Base-by-base conservation (phyloP, 2,888 invertebrate genomes). In the Hemaris fuciformis region DNA sequence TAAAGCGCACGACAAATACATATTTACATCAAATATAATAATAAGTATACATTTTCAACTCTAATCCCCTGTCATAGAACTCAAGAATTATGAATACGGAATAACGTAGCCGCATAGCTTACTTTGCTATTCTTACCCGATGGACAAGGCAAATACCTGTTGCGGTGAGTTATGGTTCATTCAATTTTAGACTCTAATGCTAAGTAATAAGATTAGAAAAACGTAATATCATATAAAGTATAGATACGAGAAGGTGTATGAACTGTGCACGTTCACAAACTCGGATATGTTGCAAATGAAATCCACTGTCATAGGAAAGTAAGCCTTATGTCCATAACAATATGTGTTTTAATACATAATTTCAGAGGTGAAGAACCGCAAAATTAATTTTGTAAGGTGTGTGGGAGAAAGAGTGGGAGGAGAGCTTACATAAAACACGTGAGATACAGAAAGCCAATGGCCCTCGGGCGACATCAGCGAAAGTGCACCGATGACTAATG, bases 381-480 rank as follows among this genome's bases (percentile, higher is more conserved):
- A 60, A 58, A 31, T 15, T 41, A 67, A 57, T 31, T 66, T 70
- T 64, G 71, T 67, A 20, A 62, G 62, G 61, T 38, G 65, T 72
- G 71, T 74, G 69, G 67, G 71, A 76, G 75, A 72, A 62, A 60
- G 18, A 53, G 25, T 41, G 38, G 79, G 83, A 76, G 83, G 84
- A 86, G 83, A 75, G 73, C 75, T 87, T 86, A 87, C 87, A 88
- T 89, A 89, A 88, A 89, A 83, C 77, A 77, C 76, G 79, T 76
- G 83, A 83, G 80, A 72, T 77, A 81, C 84, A 83, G 83, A 85
- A 83, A 84, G 81, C 77, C 76, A 74, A 72, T 77, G 79, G 80
- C 81, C 86, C 87, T 86, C 80, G 65, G 84, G 86, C 84, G 76
- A 82, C 76, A 77, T 71, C 77, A 73, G 87, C 79, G 87, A 87